A percentile compares a stretch with the other conserved stretches of the same genome.
phyloP scores from a whole-genome alignment of 2,113 vertebrate species.

The Delphinapterus leucas region DNA sequence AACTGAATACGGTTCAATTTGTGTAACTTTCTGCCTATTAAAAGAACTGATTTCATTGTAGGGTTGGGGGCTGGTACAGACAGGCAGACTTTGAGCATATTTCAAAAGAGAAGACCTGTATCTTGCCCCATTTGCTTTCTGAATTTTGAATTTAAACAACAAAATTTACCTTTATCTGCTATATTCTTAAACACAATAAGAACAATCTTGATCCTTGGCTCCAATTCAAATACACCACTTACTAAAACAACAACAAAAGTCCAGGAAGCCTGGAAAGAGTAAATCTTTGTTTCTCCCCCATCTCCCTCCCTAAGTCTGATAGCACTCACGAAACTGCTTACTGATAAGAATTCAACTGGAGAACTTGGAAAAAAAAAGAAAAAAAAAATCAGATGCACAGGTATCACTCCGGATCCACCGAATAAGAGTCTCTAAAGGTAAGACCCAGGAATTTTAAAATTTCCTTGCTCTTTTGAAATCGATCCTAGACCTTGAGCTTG shows the following conservation, averaged over 20 bases:
- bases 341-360: background rate
- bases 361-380: background rate
- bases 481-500: background rate
- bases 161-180: slow-evolving; percentile 10
- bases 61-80: background rate
- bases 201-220: background rate
- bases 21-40: background rate
- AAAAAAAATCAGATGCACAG: background rate
- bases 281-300: background rate
- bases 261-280: background rate
- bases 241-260: background rate
- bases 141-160: slow-evolving; percentile 27
- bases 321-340: background rate
- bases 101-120: background rate
- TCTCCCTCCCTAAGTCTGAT: rapidly evolving
- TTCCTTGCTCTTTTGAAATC: background rate
- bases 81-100: background rate
- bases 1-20: slow-evolving; percentile 14
- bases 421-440: background rate
- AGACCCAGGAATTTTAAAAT: background rate
- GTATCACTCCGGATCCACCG: background rate
- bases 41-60: background rate
- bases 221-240: background rate
- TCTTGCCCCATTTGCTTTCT: background rate
- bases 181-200: background rate